Percentiles rank a stretch among this genome's conserved stretches.
phyloP scores from a whole-genome alignment of 2,113 vertebrate species.

The Dipodomys spectabilis region DNA sequence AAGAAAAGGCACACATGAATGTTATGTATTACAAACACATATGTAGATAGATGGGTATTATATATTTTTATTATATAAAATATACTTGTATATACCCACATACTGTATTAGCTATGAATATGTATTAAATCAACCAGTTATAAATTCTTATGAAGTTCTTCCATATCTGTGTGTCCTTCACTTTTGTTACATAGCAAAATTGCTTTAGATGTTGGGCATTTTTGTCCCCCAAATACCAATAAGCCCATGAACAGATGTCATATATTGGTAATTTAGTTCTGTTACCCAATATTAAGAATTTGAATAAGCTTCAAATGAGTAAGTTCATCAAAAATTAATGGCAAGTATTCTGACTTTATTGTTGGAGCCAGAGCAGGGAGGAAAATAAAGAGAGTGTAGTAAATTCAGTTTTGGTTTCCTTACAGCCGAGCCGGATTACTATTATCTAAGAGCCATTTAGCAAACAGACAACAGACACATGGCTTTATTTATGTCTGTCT shows the following conservation, averaged over 20 bases:
- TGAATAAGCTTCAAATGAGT: constrained; percentile 77
- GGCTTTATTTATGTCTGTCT: constrained; percentile 83
- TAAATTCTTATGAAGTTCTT: constrained; percentile 64
- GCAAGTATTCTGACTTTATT: constrained; percentile 83
- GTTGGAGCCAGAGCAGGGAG: constrained; percentile 71
- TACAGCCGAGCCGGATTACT: constrained; percentile 81
- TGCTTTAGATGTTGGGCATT: constrained; percentile 73
- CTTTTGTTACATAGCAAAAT: constrained; percentile 73
- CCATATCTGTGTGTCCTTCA: constrained; percentile 74
- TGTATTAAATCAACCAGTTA: not conserved
- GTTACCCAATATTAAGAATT: constrained; percentile 74
- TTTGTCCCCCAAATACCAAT: constrained; percentile 76
- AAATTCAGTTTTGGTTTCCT: constrained; percentile 78
- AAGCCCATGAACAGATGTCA: constrained; percentile 76
- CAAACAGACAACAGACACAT: constrained; percentile 75
- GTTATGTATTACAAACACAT: not conserved
- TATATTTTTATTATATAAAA: not conserved
- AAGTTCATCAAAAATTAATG: constrained; percentile 81
- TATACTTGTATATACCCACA: not conserved
- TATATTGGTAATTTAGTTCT: constrained; percentile 82
- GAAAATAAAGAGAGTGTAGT: constrained; percentile 82
- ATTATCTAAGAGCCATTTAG: constrained; percentile 78
- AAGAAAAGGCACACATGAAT: not conserved
- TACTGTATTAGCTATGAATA: not conserved
- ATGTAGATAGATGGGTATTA: not conserved